Conservation (phyloP, 2,888 invertebrate genomes). For the Brenthis hecate region DNA sequence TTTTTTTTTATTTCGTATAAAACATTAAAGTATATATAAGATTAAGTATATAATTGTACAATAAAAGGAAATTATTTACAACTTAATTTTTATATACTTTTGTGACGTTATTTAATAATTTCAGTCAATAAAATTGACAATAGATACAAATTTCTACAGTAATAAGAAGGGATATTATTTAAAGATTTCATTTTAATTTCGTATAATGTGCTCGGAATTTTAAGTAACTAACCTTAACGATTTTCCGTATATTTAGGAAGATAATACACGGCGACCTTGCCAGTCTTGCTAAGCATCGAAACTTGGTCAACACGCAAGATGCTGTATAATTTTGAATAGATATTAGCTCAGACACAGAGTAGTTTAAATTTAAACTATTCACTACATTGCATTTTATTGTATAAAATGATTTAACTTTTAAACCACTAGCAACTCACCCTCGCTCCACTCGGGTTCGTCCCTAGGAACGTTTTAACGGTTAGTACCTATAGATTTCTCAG, state of each 20-base stretch:
- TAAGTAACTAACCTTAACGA: conserved; percentile 21
- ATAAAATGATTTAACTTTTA: neutral
- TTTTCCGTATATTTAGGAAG: conserved; percentile 28
- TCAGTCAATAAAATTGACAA: too few species aligned
- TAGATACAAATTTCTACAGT: too few species aligned
- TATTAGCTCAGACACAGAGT: neutral
- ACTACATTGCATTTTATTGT: neutral
- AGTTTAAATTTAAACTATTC: neutral
- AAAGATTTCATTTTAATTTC: neutral
- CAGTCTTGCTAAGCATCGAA: conserved; percentile 11
- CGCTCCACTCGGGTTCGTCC: too few species aligned
- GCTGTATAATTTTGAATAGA: neutral
- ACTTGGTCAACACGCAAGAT: conserved; percentile 14
- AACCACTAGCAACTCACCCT: too few species aligned
- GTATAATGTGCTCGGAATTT: conserved; percentile 6
- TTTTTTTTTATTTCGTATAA: conserved; percentile 14
- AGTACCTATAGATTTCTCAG: too few species aligned
- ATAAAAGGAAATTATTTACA: neutral
- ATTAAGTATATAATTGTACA: neutral
- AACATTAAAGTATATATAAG: neutral
- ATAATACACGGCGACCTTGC: conserved; percentile 28
- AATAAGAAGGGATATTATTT: too few species aligned
- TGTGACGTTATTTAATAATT: neutral
- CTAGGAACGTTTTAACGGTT: too few species aligned
- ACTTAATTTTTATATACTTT: neutral